Evolutionary conservation across 2,797 vertebrate species (phyloP), one percentile per base, ranked within the genome.

Genomic region (Melanogrammus aeglefinus): DNA sequence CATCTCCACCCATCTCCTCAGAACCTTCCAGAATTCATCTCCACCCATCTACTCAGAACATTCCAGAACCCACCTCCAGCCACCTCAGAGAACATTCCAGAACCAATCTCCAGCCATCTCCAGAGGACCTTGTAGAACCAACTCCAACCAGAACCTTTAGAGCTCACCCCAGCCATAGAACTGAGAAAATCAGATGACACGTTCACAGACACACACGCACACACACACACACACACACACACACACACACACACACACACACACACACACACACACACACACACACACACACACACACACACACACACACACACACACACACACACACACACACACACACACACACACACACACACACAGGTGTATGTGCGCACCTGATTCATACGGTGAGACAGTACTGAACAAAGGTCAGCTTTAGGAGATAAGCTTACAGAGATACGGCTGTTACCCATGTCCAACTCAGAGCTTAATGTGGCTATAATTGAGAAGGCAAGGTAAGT

Each of bases 41-140:
- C 82, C 14, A n/a, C n/a, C 91, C 77, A 86, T 88, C 76, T 90
- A 69, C 91, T n/a, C 72, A 35, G 35, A 16, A 66, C 29, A 0
- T 78, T 72, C 75, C 74, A 24, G 76, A 39, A 63, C 63, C 29
- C n/a, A 63, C 1, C 29, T 6, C 73, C 39, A 29, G 18, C 16
- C 16, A 57, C 5, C 47, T 21, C 16, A 4, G 47, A 57, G 18
- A 21, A 57, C 47, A 3, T 57, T 57, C 47, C 18, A 57, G 47
- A 57, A 4, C 44, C 44, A 2, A 21, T 1, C 6, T n/a, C 72
- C 39, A 35, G 21, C 16, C 51, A 57, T 21, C 51, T n/a, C 16
- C 51, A 5, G 51, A 21, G 18, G 12, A 57, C 51, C 51, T 21
- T 57, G 18, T n/a, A 63, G 51, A 63, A 63, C 5, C 21, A n/a